phyloP scores from a whole-genome alignment of 2,888 invertebrate genomes.

The Lasioglossum marginatum region DNA sequence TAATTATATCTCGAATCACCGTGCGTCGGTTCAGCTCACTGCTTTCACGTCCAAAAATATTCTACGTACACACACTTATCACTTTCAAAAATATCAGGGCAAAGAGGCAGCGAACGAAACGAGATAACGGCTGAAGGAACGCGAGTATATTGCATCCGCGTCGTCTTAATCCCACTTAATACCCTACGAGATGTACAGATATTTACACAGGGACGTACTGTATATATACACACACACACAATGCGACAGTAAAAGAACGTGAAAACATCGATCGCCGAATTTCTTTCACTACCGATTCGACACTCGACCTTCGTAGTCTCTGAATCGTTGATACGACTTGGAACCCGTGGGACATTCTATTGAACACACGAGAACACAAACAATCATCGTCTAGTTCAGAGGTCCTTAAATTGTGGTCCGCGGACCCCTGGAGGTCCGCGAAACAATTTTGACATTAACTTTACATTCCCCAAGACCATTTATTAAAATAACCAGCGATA shows the following conservation, averaged over 20 bases:
- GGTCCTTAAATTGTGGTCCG: no score
- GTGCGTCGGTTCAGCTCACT: not conserved
- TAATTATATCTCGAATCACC: not conserved
- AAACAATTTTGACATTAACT: no score
- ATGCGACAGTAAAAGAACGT: not conserved
- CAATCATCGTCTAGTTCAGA: not conserved
- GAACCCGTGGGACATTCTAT: not conserved
- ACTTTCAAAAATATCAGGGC: not conserved
- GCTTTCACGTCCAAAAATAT: not conserved
- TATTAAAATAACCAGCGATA: no score
- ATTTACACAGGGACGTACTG: not conserved
- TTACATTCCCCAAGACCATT: no score
- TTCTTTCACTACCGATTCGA: not conserved
- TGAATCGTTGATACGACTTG: not conserved
- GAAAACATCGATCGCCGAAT: not conserved
- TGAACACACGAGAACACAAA: not conserved
- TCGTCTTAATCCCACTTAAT: not conserved
- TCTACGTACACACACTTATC: not conserved
- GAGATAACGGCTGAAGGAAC: conserved; percentile 6
- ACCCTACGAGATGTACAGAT: not conserved
- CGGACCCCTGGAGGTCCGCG: no score
- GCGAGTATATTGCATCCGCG: not conserved
- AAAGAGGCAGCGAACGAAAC: not conserved
- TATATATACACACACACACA: no score
- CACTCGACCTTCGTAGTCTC: not conserved